A percentile compares a stretch with the other conserved stretches of the same genome.
Conservation (phyloP, 1,140 invertebrate genomes). For the Nasonia longicornis region DNA sequence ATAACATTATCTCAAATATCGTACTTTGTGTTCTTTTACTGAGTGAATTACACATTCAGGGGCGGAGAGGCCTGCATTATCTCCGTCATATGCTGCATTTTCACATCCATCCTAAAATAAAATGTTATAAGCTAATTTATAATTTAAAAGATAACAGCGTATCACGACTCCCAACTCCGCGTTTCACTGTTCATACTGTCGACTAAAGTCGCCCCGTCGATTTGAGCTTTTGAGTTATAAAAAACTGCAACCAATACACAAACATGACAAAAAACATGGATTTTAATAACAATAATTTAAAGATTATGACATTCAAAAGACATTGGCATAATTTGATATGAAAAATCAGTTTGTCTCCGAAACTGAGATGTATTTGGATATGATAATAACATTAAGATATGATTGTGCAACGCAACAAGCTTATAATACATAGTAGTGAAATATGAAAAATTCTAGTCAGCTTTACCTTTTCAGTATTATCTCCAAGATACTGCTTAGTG, state of each 20-base stretch:
- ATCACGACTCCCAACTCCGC: not conserved
- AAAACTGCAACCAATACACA: not conserved
- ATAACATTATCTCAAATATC: conserved; percentile 8
- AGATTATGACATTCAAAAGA: not conserved
- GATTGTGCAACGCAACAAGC: not conserved
- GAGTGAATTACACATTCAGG: not conserved
- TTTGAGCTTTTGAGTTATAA: not conserved
- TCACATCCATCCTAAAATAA: conserved; percentile 45
- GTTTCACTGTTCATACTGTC: not conserved
- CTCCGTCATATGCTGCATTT: conserved; percentile 42
- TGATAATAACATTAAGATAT: not conserved
- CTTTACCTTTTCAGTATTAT: conserved; percentile 11
- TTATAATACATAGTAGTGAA: not conserved
- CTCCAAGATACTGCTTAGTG: not conserved
- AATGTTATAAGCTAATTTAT: not conserved
- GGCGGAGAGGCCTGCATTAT: not conserved
- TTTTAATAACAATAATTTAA: not conserved
- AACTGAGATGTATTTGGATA: not conserved
- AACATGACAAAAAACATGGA: not conserved
- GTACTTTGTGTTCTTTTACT: conserved; percentile 8
- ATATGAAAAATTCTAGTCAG: conserved; percentile 4
- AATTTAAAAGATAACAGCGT: not conserved
- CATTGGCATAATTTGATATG: not conserved
- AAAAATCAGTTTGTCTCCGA: not conserved
- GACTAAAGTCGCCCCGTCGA: not conserved